These are phyloP conservation scores for Argyrosomus regius DNA, from an alignment of 2,797 vertebrate genomes.

Conservation along the genomic window DNA sequence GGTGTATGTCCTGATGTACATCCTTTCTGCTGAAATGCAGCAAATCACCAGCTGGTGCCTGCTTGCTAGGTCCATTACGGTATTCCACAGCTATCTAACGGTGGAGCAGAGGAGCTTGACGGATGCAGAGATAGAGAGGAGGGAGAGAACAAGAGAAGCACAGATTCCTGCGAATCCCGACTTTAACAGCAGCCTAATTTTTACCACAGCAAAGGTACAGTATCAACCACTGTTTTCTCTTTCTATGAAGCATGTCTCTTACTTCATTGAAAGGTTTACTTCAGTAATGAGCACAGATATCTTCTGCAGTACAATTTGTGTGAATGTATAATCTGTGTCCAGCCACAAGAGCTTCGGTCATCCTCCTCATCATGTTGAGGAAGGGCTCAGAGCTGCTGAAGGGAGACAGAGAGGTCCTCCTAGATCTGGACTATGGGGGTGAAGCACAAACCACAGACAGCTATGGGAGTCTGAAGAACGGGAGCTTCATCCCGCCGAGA, in stretches of 20 bases:
- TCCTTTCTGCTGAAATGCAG: conserved; percentile 54
- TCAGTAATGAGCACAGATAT: conserved; percentile 26
- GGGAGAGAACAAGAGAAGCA: conserved; percentile 54
- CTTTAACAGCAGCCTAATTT: conserved; percentile 40
- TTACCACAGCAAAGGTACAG: conserved; percentile 55
- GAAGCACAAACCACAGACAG: conserved; percentile 75
- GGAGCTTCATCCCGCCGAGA: conserved; percentile 79
- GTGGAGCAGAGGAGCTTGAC: conserved; percentile 64
- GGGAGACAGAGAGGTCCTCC: conserved; percentile 83
- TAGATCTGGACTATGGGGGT: conserved; percentile 76
- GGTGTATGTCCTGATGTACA: conserved; percentile 26
- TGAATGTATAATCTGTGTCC: conserved; percentile 19
- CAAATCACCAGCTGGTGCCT: conserved; percentile 44
- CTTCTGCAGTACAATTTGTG: conserved; percentile 8
- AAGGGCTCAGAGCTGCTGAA: conserved; percentile 75
- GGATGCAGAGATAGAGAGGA: conserved; percentile 73
- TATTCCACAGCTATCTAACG: conserved; percentile 64
- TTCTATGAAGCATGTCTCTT: conserved; percentile 12
- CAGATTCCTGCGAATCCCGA: conserved; percentile 68
- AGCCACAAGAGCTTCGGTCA: conserved; percentile 15
- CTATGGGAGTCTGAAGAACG: conserved; percentile 84
- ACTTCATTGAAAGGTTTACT: conserved; percentile 2
- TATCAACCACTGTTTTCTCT: conserved; percentile 14
- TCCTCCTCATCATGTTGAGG: conserved; percentile 77
- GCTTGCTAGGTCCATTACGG: conserved; percentile 70